Conservation (phyloP, 1,140 invertebrate species). For the Kradibia gibbosae region DNA sequence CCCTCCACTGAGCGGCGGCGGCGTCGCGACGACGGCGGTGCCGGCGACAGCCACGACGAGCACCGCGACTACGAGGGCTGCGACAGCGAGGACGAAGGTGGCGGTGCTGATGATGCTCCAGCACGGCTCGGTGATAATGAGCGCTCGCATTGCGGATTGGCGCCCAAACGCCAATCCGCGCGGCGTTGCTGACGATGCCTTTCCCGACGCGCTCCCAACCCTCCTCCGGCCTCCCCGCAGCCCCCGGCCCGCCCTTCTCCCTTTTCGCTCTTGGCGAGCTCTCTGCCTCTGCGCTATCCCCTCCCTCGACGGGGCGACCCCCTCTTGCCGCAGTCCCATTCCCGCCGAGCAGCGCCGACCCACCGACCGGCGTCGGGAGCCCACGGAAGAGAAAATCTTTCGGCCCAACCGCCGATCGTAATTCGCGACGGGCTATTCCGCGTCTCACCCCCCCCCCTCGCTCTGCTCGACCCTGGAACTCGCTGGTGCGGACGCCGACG, state of each 20-base stretch:
- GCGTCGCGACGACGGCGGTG: too few relatives aligned
- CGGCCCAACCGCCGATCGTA: neutral
- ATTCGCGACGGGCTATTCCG: constrained; percentile 29
- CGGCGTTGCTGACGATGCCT: constrained; percentile 71
- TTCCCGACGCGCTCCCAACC: constrained; percentile 52
- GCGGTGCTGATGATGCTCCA: constrained; percentile 58
- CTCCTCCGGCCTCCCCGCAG: constrained; percentile 36
- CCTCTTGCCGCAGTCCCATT: neutral
- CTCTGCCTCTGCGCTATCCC: constrained; percentile 34
- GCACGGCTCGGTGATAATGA: constrained; percentile 68
- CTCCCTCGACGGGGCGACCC: neutral
- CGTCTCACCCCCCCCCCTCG: constrained; percentile 35
- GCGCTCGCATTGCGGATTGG: constrained; percentile 70
- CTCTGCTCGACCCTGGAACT: neutral
- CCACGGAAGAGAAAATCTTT: constrained; percentile 37
- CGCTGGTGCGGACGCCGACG: neutral
- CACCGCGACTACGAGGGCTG: neutral
- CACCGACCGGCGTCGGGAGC: neutral
- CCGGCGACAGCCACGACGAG: neutral
- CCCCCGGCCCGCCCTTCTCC: constrained; percentile 30
- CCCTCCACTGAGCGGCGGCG: neutral
- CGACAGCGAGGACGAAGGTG: constrained; percentile 30
- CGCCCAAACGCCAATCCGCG: constrained; percentile 68
- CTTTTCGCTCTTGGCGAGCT: constrained; percentile 34
- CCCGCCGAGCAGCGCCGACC: neutral